These are phyloP conservation scores for Tupaia chinensis DNA, from an alignment of 2,113 vertebrate genomes.

Conservation along the genomic window DNA sequence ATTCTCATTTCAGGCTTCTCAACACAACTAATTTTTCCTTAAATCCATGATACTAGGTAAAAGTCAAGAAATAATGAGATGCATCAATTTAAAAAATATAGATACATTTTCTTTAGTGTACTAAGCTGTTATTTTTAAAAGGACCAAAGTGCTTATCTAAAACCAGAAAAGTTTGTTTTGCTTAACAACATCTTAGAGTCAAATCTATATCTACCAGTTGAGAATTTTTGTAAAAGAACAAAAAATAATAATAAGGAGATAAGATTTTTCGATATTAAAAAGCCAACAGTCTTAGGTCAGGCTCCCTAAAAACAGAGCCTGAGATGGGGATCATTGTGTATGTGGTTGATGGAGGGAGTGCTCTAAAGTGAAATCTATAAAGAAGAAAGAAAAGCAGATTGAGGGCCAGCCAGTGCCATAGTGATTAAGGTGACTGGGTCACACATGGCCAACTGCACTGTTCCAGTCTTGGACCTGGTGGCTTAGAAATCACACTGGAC, in stretches of 20 bases:
- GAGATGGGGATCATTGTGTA: background rate
- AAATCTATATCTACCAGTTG: background rate
- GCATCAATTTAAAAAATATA: background rate
- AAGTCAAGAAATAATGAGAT: background rate
- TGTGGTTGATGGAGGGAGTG: background rate
- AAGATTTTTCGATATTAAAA: background rate
- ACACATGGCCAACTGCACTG: no score
- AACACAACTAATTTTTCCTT: background rate
- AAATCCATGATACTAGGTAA: background rate
- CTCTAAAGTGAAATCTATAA: background rate
- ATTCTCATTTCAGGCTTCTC: slow-evolving; percentile 24
- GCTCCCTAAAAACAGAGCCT: background rate
- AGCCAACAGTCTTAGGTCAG: background rate
- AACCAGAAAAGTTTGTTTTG: slow-evolving; percentile 11
- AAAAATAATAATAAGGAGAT: background rate
- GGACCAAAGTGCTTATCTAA: background rate
- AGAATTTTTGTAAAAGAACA: background rate
- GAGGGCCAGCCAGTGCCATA: background rate
- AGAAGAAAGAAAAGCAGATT: background rate
- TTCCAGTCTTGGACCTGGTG: no score
- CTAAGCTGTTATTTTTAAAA: background rate
- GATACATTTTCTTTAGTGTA: background rate
- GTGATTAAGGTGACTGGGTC: no score
- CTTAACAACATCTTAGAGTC: slow-evolving; percentile 10
- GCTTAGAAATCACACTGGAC: no score